phyloP scores from a whole-genome alignment of 2,113 vertebrate genomes.

The Myotis brandtii region DNA sequence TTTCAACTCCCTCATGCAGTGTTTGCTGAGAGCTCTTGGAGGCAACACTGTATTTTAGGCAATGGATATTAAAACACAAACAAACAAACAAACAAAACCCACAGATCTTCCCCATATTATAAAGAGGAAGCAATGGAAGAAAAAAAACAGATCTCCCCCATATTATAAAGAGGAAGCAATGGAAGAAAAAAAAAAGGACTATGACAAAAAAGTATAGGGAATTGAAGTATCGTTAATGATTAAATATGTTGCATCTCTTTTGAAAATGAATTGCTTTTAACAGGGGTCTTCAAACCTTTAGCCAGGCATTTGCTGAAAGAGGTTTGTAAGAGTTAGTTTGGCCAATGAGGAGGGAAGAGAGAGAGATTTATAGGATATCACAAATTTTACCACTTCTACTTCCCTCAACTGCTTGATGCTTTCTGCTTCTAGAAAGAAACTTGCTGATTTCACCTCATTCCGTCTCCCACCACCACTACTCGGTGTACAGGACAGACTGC shows the following conservation, averaged over 20 bases:
- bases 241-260: background rate
- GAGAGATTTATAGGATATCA: background rate
- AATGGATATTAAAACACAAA: background rate
- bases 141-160: background rate
- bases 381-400: background rate
- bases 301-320: background rate
- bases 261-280: background rate
- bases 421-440: background rate
- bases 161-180: background rate
- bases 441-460: background rate
- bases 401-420: background rate
- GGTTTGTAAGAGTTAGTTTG: background rate
- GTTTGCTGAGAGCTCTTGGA: background rate
- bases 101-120: background rate
- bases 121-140: background rate
- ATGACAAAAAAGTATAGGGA: background rate
- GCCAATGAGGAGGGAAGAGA: background rate
- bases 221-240: background rate
- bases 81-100: no score
- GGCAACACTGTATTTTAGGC: background rate
- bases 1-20: background rate
- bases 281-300: background rate
- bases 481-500: background rate
- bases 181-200: background rate
- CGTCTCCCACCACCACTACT: background rate